Conservation (phyloP, 1,140 invertebrate genomes). For the Thaumetopoea pityocampa region DNA sequence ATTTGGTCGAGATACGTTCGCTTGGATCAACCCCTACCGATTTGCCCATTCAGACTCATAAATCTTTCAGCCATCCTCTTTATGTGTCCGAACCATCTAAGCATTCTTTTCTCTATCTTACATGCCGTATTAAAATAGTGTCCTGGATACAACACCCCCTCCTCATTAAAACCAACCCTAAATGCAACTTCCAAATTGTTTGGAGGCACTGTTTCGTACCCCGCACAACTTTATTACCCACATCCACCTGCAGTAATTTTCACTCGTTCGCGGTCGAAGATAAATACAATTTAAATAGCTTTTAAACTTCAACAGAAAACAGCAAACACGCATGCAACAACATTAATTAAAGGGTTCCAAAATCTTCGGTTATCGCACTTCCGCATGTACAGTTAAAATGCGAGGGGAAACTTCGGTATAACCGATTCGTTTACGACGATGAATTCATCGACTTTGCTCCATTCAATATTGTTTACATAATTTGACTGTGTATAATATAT, state of each 20-base stretch:
- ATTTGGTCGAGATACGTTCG: too few relatives aligned
- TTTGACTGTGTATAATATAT: too few relatives aligned
- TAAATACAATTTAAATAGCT: constrained; percentile 28
- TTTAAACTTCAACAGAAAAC: constrained; percentile 43
- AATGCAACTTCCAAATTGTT: constrained; percentile 10
- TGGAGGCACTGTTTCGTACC: constrained; percentile 2
- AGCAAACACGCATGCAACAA: constrained; percentile 61
- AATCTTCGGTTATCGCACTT: constrained; percentile 65
- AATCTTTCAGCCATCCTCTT: too few relatives aligned
- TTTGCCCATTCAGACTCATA: too few relatives aligned
- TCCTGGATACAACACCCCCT: constrained; percentile 2
- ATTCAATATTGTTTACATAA: too few relatives aligned
- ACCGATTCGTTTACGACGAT: constrained; percentile 31
- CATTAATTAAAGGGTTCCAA: constrained; percentile 69
- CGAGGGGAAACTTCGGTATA: constrained; percentile 50
- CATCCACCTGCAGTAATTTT: constrained; percentile 16
- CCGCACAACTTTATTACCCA: constrained; percentile 17
- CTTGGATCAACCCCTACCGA: too few relatives aligned
- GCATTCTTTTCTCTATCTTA: too few relatives aligned
- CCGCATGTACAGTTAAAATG: constrained; percentile 65
- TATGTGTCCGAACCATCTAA: too few relatives aligned
- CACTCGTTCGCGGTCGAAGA: constrained; percentile 21
- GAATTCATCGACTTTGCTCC: constrained; percentile 23
- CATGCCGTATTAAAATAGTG: too few relatives aligned
- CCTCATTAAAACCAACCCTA: constrained; percentile 7